phyloP scores from a whole-genome alignment of 2,797 vertebrate genomes.

The Galaxias olidus region DNA sequence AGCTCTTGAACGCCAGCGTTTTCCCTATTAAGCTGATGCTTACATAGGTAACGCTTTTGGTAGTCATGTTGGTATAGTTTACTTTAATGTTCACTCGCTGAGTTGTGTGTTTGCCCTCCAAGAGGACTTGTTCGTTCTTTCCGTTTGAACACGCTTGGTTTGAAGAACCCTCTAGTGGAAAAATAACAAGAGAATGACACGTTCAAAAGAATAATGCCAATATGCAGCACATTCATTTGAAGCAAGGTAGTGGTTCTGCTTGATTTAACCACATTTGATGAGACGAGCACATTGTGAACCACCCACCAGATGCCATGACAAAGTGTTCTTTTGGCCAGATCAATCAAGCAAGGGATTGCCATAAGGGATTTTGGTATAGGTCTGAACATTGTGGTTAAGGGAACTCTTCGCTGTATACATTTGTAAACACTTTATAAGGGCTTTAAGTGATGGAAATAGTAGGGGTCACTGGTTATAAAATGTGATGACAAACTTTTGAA shows the following conservation, averaged over 20 bases:
- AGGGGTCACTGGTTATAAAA: too few relatives aligned
- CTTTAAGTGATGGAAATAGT: too few relatives aligned
- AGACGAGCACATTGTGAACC: constrained; percentile 31
- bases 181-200: constrained; percentile 22
- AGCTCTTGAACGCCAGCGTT: background rate
- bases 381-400: too few relatives aligned
- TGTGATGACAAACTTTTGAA: too few relatives aligned
- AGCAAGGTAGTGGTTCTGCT: constrained; percentile 30
- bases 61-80: background rate
- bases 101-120: background rate
- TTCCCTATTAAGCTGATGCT: background rate
- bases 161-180: constrained; percentile 22
- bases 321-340: background rate
- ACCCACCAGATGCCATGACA: constrained; percentile 47
- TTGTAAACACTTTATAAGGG: too few relatives aligned
- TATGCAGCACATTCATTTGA: constrained; percentile 42
- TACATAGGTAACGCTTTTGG: background rate
- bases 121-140: constrained; percentile 5
- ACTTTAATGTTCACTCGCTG: background rate
- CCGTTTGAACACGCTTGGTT: constrained; percentile 18
- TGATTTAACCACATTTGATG: constrained; percentile 40
- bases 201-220: constrained; percentile 37
- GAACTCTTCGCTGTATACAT: too few relatives aligned
- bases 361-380: too few relatives aligned
- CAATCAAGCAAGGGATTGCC: too few relatives aligned